Percentiles rank a stretch among this genome's conserved stretches.
Conservation (phyloP, 2,113 vertebrate genomes). For the Mandrillus leucophaeus region DNA sequence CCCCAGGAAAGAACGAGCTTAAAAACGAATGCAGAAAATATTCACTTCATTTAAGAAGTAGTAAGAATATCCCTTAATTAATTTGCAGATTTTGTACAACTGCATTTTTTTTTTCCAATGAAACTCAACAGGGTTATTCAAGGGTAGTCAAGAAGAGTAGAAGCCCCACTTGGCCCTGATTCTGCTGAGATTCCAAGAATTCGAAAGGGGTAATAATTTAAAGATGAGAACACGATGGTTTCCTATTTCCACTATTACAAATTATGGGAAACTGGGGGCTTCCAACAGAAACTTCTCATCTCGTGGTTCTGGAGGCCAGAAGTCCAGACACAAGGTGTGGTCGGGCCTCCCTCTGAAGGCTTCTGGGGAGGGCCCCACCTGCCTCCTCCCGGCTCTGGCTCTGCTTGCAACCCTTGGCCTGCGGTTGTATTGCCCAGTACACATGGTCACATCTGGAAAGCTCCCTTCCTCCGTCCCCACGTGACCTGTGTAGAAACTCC, state of each 20-base stretch:
- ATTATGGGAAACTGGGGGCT: not conserved
- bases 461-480: too few relatives aligned
- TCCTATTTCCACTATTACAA: too few relatives aligned
- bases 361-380: not conserved
- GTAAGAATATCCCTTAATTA: not conserved
- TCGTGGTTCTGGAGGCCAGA: accelerated
- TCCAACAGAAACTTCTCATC: accelerated
- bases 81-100: not conserved
- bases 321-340: not conserved
- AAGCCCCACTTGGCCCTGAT: not conserved
- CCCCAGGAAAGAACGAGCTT: not conserved
- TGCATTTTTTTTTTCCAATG: not conserved
- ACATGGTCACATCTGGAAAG: too few relatives aligned
- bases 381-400: accelerated
- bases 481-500: not conserved
- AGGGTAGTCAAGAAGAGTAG: not conserved
- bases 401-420: not conserved
- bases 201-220: not conserved
- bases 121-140: not conserved
- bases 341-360: not conserved
- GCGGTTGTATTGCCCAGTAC: not conserved
- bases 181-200: not conserved
- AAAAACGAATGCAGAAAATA: not conserved
- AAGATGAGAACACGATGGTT: not conserved
- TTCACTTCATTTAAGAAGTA: not conserved